Evolutionary conservation across 2,797 vertebrate genomes (phyloP).

Genomic region (Cirrhinus molitorella): DNA sequence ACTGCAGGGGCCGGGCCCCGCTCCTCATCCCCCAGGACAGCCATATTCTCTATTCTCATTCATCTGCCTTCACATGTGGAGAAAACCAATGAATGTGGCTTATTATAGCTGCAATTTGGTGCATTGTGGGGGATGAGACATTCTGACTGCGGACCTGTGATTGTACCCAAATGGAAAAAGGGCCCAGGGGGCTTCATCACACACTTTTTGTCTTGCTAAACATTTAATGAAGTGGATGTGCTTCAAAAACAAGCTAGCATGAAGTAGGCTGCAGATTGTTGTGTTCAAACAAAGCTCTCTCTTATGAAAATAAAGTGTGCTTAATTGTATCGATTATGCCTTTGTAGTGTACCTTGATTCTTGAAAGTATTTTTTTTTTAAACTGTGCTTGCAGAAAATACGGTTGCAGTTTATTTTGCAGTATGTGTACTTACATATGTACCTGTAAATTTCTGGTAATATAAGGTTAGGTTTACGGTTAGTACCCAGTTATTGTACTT

Average conservation of each 20-base stretch:
- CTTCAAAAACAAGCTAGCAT: slow-evolving; percentile 16
- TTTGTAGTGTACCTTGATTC: not conserved
- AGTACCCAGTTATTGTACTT: too few relatives aligned
- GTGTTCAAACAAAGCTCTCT: not conserved
- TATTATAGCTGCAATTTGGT: slow-evolving; percentile 48
- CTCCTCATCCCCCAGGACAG: slow-evolving; percentile 42
- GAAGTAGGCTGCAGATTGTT: not conserved
- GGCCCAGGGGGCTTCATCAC: slow-evolving; percentile 20
- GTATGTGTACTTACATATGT: too few relatives aligned
- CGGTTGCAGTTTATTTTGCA: too few relatives aligned
- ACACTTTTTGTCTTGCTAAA: slow-evolving; percentile 38
- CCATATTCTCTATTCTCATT: slow-evolving; percentile 51
- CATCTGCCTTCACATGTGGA: slow-evolving; percentile 48
- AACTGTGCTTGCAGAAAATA: not conserved
- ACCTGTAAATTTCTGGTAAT: too few relatives aligned
- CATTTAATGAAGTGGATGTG: slow-evolving; percentile 41
- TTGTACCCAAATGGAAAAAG: slow-evolving; percentile 40
- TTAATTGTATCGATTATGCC: slow-evolving; percentile 1
- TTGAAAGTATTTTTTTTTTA: not conserved
- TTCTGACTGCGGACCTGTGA: slow-evolving; percentile 48
- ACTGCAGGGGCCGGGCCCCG: slow-evolving; percentile 17
- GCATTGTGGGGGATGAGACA: slow-evolving; percentile 53
- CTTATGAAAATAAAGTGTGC: not conserved
- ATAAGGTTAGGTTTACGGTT: too few relatives aligned
- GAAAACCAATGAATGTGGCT: slow-evolving; percentile 53